A percentile compares a stretch with the other conserved stretches of the same genome.
Conservation (phyloP, 2,797 vertebrate species). For the Acanthurus lineatus region DNA sequence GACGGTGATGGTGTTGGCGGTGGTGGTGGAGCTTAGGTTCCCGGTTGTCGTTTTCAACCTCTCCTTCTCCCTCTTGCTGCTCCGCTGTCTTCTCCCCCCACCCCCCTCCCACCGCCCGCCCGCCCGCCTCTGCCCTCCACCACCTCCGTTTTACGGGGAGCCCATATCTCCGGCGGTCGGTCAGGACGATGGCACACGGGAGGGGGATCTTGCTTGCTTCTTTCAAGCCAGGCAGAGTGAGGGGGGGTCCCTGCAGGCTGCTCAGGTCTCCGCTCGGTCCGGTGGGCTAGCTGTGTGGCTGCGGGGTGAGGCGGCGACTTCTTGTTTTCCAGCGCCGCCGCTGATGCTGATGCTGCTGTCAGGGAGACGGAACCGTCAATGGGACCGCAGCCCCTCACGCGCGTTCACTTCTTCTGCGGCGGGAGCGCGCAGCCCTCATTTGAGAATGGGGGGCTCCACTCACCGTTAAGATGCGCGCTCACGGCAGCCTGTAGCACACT, state of each 20-base stretch:
- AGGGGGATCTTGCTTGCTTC: conserved; percentile 66
- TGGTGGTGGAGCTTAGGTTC: conserved; percentile 83
- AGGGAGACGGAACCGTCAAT: conserved; percentile 90
- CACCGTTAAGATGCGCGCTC: conserved; percentile 74
- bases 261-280: conserved; percentile 67
- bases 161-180: conserved; percentile 86
- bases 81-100: conserved; percentile 76
- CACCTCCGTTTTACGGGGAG: conserved; percentile 82
- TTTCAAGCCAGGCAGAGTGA: conserved; percentile 52
- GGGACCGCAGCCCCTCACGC: conserved; percentile 90
- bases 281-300: conserved; percentile 63
- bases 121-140: conserved; percentile 84
- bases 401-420: conserved; percentile 81
- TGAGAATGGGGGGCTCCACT: conserved; percentile 87
- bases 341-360: conserved; percentile 85
- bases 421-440: conserved; percentile 86
- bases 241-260: conserved; percentile 51
- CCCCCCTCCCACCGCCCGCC: conserved; percentile 80
- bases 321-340: conserved; percentile 70
- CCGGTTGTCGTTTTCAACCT: conserved; percentile 79
- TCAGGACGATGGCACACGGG: conserved; percentile 68
- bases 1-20: conserved; percentile 21
- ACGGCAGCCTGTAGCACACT: conserved; percentile 61
- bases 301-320: conserved; percentile 76
- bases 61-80: conserved; percentile 72